These are phyloP conservation scores for Myotis pilosus DNA, from an alignment of 2,797 vertebrate genomes.

Conservation along the genomic window DNA sequence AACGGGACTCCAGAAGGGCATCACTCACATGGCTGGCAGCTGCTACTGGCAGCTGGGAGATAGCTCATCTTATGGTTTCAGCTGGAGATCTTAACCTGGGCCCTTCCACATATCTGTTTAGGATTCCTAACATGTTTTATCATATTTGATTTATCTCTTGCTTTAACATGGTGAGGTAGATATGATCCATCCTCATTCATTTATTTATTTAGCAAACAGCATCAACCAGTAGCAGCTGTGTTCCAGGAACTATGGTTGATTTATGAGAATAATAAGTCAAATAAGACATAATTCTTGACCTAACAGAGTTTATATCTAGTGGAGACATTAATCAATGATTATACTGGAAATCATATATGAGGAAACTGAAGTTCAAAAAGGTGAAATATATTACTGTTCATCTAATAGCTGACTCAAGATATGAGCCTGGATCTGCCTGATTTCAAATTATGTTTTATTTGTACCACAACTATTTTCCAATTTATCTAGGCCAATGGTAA, in stretches of 20 bases:
- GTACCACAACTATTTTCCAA: neutral
- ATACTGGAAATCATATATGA: neutral
- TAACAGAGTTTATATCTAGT: neutral
- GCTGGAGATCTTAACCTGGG: neutral
- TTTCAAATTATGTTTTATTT: neutral
- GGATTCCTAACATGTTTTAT: neutral
- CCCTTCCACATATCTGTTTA: neutral
- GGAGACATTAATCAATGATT: neutral
- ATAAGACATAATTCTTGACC: neutral
- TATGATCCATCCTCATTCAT: neutral
- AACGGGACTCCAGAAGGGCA: neutral
- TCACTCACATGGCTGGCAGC: neutral
- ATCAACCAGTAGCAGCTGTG: neutral
- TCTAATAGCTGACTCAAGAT: neutral
- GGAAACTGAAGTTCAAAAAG: neutral
- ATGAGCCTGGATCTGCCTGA: neutral
- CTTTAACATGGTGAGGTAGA: neutral
- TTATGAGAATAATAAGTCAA: neutral
- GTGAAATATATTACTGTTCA: neutral
- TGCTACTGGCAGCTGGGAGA: neutral
- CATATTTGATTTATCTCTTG: neutral
- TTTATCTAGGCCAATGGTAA: neutral
- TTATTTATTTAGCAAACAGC: constrained; percentile 5
- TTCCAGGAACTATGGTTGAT: neutral
- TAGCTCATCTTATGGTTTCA: neutral